Conservation (phyloP, 2,113 vertebrate genomes). For the Amphiprion ocellaris region DNA sequence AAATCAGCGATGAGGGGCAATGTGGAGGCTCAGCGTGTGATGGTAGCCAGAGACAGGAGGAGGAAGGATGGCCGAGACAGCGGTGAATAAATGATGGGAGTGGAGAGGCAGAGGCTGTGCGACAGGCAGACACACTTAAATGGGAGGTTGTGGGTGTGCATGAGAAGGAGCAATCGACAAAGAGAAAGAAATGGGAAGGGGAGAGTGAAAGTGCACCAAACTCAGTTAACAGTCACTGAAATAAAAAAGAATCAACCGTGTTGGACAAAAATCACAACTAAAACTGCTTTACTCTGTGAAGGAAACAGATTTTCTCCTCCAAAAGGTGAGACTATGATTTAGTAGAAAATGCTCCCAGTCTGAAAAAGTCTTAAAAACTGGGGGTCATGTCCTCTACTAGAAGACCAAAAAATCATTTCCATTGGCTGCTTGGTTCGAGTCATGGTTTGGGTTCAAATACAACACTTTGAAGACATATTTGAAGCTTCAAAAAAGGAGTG, state of each 20-base stretch:
- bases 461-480: no score
- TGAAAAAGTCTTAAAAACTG: no score
- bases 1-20: background rate
- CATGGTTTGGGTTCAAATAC: no score
- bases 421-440: no score
- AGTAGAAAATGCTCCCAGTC: no score
- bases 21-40: constrained; percentile 27
- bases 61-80: background rate
- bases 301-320: no score
- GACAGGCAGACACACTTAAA: constrained; percentile 22
- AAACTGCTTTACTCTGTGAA: no score
- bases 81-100: constrained; percentile 40
- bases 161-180: constrained; percentile 13
- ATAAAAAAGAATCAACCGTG: background rate
- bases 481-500: no score
- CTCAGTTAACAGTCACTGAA: constrained; percentile 24
- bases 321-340: no score
- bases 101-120: constrained; percentile 1
- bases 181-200: background rate
- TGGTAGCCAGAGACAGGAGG: background rate
- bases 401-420: no score
- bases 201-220: background rate
- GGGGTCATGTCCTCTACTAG: no score
- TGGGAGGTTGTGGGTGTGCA: constrained; percentile 30
- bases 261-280: no score